Conservation (phyloP, 2,113 vertebrate species). For the Tretioscincus oriximinensis region DNA sequence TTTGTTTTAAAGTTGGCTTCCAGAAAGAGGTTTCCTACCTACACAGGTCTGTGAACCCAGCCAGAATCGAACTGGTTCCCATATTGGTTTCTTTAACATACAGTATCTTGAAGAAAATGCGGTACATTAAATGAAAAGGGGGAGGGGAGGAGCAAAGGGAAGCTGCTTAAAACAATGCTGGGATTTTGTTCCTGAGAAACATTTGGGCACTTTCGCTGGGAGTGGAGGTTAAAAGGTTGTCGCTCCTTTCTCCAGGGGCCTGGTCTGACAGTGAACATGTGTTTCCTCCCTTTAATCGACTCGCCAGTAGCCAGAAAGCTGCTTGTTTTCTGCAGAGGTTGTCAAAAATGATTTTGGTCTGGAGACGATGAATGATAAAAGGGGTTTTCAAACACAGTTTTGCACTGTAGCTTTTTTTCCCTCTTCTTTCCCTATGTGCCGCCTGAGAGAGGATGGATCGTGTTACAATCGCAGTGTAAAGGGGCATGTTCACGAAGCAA, state of each 20-base stretch:
- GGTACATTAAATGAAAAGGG: slow-evolving; percentile 71
- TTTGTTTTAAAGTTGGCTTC: slow-evolving; percentile 10
- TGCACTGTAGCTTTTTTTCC: slow-evolving; percentile 73
- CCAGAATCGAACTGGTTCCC: slow-evolving; percentile 45
- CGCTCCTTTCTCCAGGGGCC: slow-evolving; percentile 82
- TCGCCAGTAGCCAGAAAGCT: slow-evolving; percentile 84
- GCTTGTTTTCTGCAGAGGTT: slow-evolving; percentile 84
- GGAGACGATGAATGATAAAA: slow-evolving; percentile 87
- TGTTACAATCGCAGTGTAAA: slow-evolving; percentile 78
- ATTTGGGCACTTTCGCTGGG: slow-evolving; percentile 82
- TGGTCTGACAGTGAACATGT: slow-evolving; percentile 91
- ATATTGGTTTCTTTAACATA: slow-evolving; percentile 53
- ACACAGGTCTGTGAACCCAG: slow-evolving; percentile 1
- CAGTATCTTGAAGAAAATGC: slow-evolving; percentile 57
- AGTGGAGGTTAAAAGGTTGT: slow-evolving; percentile 89
- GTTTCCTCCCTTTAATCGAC: slow-evolving; percentile 92
- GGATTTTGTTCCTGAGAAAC: slow-evolving; percentile 78
- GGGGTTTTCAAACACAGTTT: slow-evolving; percentile 84
- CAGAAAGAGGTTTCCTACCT: slow-evolving; percentile 38
- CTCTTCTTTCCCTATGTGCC: slow-evolving; percentile 14
- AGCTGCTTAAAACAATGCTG: slow-evolving; percentile 76
- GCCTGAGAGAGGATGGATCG: slow-evolving; percentile 80
- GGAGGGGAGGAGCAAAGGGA: too few relatives aligned
- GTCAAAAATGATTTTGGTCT: slow-evolving; percentile 87
- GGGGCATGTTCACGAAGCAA: slow-evolving; percentile 71